Evolutionary conservation across 2,113 vertebrate genomes (phyloP), one percentile per base, ranked within the genome.

Genomic region (Coreoperca whiteheadi): DNA sequence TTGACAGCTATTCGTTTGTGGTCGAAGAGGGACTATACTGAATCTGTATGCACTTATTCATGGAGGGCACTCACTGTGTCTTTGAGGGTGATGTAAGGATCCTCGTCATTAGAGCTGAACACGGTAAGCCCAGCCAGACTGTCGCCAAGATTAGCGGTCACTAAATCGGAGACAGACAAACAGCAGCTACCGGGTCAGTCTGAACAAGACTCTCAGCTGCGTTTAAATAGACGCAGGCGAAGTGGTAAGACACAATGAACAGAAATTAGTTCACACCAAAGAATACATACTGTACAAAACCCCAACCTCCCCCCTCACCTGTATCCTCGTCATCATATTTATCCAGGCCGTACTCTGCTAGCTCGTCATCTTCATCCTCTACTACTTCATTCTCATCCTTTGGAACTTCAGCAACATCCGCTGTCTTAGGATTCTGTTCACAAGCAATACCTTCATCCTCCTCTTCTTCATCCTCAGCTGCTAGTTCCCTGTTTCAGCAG

Each of bases 81-180:
- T 96, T 99, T 99, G 4, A 99, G 88, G 65, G 98, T 99, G 90
- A 99, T 92, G 9, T 99, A 99, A 39, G 98, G 97, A 90, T 99
- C 98, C 4, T 97, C 95, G 3, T 98, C 97, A 30, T 98, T 99
- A 63, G 81, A 96, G 78, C 96, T 95, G 80, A 96, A 98, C 4
- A 99, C 98, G 0, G 97, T 94, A 66, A 99, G 96, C 1, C 97
- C 96, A 69, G 98, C 95, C 75, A 99, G 94, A 81, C 96, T 96
- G 79, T 99, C 97, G 8, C 96, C 97, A 3, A 99, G 96, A 68
- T 96, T 96, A 51, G 95, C 43, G 0, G 96, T 94, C 71, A 87
- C 98, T 98, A 65, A 30, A 61, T 18, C 4, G 1, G 28, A 77
- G 63, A 78, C 23, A 59, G 68, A 83, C 14, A 46, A 50, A 86